Base-by-base conservation (phyloP, 1,140 invertebrate genomes). In the Lepidotrigona ventralis region DNA sequence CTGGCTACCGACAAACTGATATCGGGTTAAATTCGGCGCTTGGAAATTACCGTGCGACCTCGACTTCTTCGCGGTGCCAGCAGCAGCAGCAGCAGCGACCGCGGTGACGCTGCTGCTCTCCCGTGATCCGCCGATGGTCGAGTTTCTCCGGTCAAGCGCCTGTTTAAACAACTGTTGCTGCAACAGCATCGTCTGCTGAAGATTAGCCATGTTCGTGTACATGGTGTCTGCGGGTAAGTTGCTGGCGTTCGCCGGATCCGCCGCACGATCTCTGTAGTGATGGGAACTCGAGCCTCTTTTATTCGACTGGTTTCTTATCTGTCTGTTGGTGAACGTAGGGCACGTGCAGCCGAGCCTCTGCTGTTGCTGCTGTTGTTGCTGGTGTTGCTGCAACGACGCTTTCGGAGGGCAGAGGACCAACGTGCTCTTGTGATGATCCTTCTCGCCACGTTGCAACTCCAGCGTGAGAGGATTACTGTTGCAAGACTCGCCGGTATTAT, bases 401-500 rank as follows among this genome's bases (percentile, higher is more conserved):
- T 89, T 90, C 1, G 93, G 91, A 0, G 94, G 92, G 78, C 94
- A 95, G 0, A 95, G 81, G 3, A 95, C 93, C 69, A 95, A 54
- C 0, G 94, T 95, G 68, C 94, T 94, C 21, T 94, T 94, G 17
- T 94, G 94, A 80, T 94, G 93, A 51, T 94, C 92, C 14, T 60
- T 78, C 78, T 94, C 93, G 39, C 92, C 92, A 26, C 91, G 92
- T 71, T 95, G 95, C 6, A 96, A 92, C 88, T 96, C 95, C 77
- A 96, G 89, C 14, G 95, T 95, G 17, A 96, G 92, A 9, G 96
- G 96, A 79, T 96, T 97, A 88, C 96, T 97, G 78, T 97, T 96
- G 87, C 96, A 97, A 3, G 96, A 96, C 83, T 97, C 97, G 3
- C 96, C 97, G 2, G 97, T 97, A 87, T 97, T 97, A 90, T 97